Percentiles rank a stretch among this genome's conserved stretches.
phyloP scores from a whole-genome alignment of 2,888 invertebrate species.

The Melieria picta region DNA sequence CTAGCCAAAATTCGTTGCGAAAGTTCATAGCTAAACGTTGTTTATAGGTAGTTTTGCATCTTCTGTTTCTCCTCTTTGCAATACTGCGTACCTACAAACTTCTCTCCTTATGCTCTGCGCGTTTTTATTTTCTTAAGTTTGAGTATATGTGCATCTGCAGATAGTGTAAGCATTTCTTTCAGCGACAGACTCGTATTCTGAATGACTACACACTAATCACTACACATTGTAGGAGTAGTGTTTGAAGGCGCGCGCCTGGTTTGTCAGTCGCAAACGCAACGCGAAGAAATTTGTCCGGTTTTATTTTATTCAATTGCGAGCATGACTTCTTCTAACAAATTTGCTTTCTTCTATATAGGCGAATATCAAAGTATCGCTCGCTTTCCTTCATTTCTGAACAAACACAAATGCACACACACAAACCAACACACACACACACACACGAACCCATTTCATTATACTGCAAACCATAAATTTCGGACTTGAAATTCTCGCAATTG shows the following conservation, averaged over 20 bases:
- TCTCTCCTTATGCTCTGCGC: slow-evolving; percentile 2
- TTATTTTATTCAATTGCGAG: slow-evolving; percentile 65
- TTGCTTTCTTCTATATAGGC: slow-evolving; percentile 10
- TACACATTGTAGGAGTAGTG: too few relatives aligned
- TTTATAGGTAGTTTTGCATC: too few relatives aligned
- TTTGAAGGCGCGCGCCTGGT: too few relatives aligned
- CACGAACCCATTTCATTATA: neutral
- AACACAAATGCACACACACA: neutral
- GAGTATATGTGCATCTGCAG: neutral
- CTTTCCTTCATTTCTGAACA: neutral
- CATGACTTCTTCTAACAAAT: slow-evolving; percentile 53
- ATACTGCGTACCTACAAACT: slow-evolving; percentile 29
- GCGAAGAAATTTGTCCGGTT: slow-evolving; percentile 61
- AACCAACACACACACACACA: neutral
- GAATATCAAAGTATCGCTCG: slow-evolving; percentile 22
- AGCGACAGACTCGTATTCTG: too few relatives aligned
- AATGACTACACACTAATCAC: too few relatives aligned
- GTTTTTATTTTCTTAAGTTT: neutral
- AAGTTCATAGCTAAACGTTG: neutral
- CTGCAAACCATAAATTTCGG: neutral
- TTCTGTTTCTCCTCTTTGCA: slow-evolving; percentile 42
- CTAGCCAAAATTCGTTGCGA: neutral
- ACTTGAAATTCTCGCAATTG: slow-evolving; percentile 34
- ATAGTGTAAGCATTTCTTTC: too few relatives aligned
- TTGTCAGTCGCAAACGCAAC: too few relatives aligned